Evolutionary conservation across 2,797 vertebrate genomes (phyloP).

Genomic region (Poecilia wingei): DNA sequence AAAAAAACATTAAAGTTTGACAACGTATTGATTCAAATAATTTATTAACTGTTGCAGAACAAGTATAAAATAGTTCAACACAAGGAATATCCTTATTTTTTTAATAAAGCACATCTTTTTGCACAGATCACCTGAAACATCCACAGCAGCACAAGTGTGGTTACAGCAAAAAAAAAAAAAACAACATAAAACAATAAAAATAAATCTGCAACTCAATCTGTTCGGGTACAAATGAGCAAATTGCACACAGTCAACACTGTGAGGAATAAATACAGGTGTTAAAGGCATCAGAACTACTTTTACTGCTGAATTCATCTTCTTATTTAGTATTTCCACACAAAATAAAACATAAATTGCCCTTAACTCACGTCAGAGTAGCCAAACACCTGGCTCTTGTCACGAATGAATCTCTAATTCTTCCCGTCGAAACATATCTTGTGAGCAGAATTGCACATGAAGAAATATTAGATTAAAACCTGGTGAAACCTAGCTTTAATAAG

Average conservation of each 20-base stretch:
- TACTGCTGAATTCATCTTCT: background rate
- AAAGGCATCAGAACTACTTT: slow-evolving; percentile 4
- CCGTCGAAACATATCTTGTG: background rate
- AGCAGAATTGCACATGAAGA: background rate
- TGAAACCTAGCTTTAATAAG: slow-evolving; percentile 4
- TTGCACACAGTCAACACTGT: slow-evolving; percentile 35
- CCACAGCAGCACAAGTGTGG: slow-evolving; percentile 43
- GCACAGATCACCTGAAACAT: slow-evolving; percentile 31
- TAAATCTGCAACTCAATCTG: slow-evolving; percentile 26
- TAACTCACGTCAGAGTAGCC: background rate
- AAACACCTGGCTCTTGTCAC: background rate
- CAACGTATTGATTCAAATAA: slow-evolving; percentile 34
- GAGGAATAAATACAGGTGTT: slow-evolving; percentile 35
- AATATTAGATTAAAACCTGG: slow-evolving; percentile 9
- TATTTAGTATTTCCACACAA: slow-evolving; percentile 5
- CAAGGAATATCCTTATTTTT: slow-evolving; percentile 15
- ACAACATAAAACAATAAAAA: background rate
- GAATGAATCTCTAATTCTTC: slow-evolving; percentile 1
- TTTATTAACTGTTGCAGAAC: slow-evolving; percentile 42
- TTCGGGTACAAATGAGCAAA: slow-evolving; percentile 60
- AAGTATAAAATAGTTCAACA: slow-evolving; percentile 22
- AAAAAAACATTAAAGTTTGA: slow-evolving; percentile 9
- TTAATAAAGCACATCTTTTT: slow-evolving; percentile 33
- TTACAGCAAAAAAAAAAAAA: slow-evolving; percentile 28
- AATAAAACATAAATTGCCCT: slow-evolving; percentile 1